Evolutionary conservation across 2,888 invertebrate species (phyloP), one percentile per base, ranked within the genome.

Genomic region (Noctua janthe): DNA sequence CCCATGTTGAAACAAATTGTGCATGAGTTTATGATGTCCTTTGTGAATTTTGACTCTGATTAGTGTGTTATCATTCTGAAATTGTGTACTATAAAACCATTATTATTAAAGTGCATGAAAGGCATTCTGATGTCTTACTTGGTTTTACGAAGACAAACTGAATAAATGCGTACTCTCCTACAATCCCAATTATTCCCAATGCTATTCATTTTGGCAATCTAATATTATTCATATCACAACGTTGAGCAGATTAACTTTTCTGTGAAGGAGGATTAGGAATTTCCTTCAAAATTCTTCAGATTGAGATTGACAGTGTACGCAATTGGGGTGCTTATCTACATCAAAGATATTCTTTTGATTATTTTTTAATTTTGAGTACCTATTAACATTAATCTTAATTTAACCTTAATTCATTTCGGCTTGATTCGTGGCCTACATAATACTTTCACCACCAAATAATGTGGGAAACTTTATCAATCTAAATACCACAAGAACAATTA

Each of bases 401-500:
- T 29, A 29, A 29, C 1, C 29, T 29, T n/a, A 11, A n/a, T 3
- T 17, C 5, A 5, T 67, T 67, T 17, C 20, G 2, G 35, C 15
- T 23, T 35, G 35, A 13, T 56, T 75, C 13, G 8, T 43, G 2
- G 23, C 43, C 43, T 23, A 43, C 1, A 0, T 17, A n/a, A 6
- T 29, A 20, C 39, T 20, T 43, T 43, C 39, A 7, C 23, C 23
- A 51, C 17, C 29, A 10, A 29, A 81, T 39, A 4, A 17, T 17
- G 2, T 56, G 23, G n/a, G 13, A 67, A 74, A 49, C 66, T 66
- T 56, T 43, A 43, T 49, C 3, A n/a, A 83, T 47, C 10, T 29
- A 59, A 43, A 43, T 23, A 56, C 35, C 20, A 35, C 72, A 64
- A 59, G 35, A 17, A 39, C 49, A 86, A 64, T 86, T 66, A 76